Evolutionary conservation across 2,888 invertebrate genomes (phyloP), one percentile per base, ranked within the genome.

Genomic region (Idaea aversata): DNA sequence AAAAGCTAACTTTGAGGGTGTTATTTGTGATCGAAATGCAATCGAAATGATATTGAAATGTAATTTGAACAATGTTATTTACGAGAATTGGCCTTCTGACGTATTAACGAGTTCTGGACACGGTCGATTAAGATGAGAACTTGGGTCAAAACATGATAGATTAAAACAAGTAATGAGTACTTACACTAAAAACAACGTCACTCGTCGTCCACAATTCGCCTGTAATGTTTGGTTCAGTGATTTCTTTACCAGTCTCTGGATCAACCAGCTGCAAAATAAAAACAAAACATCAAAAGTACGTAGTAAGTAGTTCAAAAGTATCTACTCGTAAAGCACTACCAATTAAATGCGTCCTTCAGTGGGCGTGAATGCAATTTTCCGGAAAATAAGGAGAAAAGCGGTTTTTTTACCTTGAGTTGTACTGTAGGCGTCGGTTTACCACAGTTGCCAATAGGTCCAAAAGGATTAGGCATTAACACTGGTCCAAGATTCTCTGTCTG

Each of bases 181-280:
- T 77, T 72, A 91, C 90, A 62, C 83, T 65, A 70, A 90, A 88
- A 34, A 75, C 10, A 0, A 73, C 68, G 6, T n/a, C 34, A 59
- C 85, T 83, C 68, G 84, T 86, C 0, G 72, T 75, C 81, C 82
- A 87, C 4, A 89, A 0, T 60, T 91, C 90, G 13, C 91, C 91
- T 0, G 81, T 69, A 0, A 82, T 78, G 38, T 84, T 77, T 0
- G 91, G 83, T 67, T 87, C 84, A 3, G 78, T 87, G 63, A 91
- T 80, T 73, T 85, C 88, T n/a, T 73, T 72, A 0, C 78, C 84
- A 0, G 84, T 87, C 1, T 85, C 85, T 4, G 82, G 80, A 68
- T 91, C 84, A 0, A 90, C 80, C 13, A 91, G 66, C 91, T 91
- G 79, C n/a, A 81, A 85, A 25, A 62, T n/a, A 59, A 35, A 63